A percentile compares a stretch with the other conserved stretches of the same genome.
These are phyloP conservation scores for Amaurobius ferox DNA, from an alignment of 2,888 invertebrate genomes.

Conservation along the genomic window DNA sequence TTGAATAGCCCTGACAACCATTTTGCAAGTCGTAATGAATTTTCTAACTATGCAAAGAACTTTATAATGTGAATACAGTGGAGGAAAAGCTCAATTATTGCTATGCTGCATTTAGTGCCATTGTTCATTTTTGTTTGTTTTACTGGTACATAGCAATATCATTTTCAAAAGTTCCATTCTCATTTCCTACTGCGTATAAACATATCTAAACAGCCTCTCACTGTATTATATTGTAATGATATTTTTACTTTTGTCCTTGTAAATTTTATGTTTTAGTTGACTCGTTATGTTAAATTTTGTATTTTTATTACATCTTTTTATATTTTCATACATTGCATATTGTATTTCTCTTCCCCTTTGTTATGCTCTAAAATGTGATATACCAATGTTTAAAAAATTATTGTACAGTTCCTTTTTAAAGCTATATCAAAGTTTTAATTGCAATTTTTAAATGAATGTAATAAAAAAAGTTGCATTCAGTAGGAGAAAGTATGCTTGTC, in stretches of 20 bases:
- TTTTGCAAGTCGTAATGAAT: not conserved
- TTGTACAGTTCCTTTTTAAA: conserved; percentile 10
- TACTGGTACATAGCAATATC: conserved; percentile 36
- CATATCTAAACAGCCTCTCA: conserved; percentile 52
- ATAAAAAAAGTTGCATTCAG: not conserved
- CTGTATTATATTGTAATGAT: conserved; percentile 55
- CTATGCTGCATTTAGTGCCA: conserved; percentile 66
- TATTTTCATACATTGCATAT: conserved; percentile 47
- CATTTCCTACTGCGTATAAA: conserved; percentile 40
- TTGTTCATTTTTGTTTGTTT: conserved; percentile 38
- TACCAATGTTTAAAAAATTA: conserved; percentile 26
- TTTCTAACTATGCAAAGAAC: conserved; percentile 47
- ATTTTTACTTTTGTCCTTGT: conserved; percentile 39
- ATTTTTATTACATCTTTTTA: conserved; percentile 55
- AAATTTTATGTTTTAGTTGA: conserved; percentile 51
- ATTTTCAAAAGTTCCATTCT: conserved; percentile 22
- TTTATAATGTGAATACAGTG: conserved; percentile 29
- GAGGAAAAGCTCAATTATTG: conserved; percentile 58
- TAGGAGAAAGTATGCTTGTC: too few species aligned
- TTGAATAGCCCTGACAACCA: not conserved
- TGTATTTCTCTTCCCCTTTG: conserved; percentile 30
- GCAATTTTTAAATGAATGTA: not conserved
- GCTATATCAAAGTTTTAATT: not conserved
- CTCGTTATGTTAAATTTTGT: conserved; percentile 47
- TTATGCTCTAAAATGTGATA: conserved; percentile 41